These are phyloP conservation scores for Girardinichthys multiradiatus DNA, from an alignment of 2,113 vertebrate species.

Conservation along the genomic window DNA sequence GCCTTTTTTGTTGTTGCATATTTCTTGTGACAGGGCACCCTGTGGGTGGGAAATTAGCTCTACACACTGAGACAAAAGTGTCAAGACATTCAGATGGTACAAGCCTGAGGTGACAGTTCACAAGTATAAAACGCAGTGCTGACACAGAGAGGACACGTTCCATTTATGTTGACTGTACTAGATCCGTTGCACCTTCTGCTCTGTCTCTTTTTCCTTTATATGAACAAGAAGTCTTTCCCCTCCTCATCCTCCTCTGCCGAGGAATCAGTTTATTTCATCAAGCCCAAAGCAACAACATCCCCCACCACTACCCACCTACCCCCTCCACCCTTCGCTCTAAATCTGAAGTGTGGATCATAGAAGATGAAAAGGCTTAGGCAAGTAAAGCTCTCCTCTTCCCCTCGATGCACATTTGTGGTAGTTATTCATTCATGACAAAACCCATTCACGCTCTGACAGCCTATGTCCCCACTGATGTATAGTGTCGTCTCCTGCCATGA, in stretches of 20 bases:
- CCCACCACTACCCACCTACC: not conserved
- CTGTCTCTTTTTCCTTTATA: constrained; percentile 30
- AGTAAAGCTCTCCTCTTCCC: constrained; percentile 73
- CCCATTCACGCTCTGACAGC: constrained; percentile 81
- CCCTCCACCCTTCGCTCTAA: constrained; percentile 24
- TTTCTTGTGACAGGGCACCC: constrained; percentile 43
- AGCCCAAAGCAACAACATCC: constrained; percentile 18
- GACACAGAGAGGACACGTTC: constrained; percentile 17
- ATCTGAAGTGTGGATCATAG: constrained; percentile 75
- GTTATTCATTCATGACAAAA: constrained; percentile 86
- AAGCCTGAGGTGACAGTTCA: constrained; percentile 52
- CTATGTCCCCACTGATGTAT: constrained; percentile 77
- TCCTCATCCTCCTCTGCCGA: constrained; percentile 40
- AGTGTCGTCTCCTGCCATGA: constrained; percentile 67
- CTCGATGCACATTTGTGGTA: constrained; percentile 71
- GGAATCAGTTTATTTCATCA: constrained; percentile 70
- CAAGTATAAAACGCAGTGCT: constrained; percentile 46
- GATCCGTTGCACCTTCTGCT: constrained; percentile 35
- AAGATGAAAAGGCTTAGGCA: constrained; percentile 77
- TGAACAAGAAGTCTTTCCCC: constrained; percentile 27
- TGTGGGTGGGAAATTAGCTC: constrained; percentile 55
- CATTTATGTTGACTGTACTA: constrained; percentile 30
- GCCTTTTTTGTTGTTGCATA: constrained; percentile 23
- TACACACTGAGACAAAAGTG: constrained; percentile 47
- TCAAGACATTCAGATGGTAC: constrained; percentile 31